phyloP scores from a whole-genome alignment of 1,140 invertebrate species.

The Popillia japonica region DNA sequence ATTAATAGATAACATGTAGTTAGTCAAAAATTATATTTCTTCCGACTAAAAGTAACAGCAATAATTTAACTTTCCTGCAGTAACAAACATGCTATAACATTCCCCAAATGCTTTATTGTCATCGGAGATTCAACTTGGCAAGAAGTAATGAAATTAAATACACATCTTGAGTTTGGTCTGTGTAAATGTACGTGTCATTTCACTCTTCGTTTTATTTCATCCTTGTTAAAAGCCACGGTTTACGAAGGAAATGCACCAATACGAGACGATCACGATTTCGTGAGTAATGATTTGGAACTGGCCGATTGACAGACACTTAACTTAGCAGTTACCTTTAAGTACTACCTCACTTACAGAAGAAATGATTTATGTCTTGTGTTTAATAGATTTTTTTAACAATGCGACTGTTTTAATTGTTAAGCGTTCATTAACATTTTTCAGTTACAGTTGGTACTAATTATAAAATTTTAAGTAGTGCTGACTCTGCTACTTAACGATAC shows the following conservation, averaged over 20 bases:
- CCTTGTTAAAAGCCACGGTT: neutral
- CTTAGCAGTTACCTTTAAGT: constrained; percentile 43
- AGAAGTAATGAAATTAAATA: neutral
- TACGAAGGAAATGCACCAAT: neutral
- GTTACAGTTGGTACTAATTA: neutral
- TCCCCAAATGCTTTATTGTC: neutral
- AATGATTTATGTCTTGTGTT: constrained; percentile 42
- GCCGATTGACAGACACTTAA: constrained; percentile 44
- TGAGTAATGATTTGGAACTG: constrained; percentile 37
- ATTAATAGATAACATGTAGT: neutral
- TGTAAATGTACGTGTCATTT: neutral
- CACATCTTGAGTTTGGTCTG: neutral
- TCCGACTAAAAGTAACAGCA: neutral
- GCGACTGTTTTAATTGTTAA: constrained; percentile 32
- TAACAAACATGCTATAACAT: neutral
- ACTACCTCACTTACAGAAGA: constrained; percentile 38
- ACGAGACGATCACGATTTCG: neutral
- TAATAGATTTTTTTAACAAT: constrained; percentile 45
- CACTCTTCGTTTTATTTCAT: neutral
- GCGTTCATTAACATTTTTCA: constrained; percentile 31
- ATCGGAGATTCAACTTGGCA: neutral
- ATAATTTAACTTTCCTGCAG: constrained; percentile 7
- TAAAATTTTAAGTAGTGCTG: neutral
- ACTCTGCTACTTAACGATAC: too few relatives aligned
- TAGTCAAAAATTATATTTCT: neutral